Percentiles rank a stretch among this genome's conserved stretches.
These are phyloP conservation scores for Emys orbicularis DNA, from an alignment of 2,797 vertebrate species.

Conservation along the genomic window DNA sequence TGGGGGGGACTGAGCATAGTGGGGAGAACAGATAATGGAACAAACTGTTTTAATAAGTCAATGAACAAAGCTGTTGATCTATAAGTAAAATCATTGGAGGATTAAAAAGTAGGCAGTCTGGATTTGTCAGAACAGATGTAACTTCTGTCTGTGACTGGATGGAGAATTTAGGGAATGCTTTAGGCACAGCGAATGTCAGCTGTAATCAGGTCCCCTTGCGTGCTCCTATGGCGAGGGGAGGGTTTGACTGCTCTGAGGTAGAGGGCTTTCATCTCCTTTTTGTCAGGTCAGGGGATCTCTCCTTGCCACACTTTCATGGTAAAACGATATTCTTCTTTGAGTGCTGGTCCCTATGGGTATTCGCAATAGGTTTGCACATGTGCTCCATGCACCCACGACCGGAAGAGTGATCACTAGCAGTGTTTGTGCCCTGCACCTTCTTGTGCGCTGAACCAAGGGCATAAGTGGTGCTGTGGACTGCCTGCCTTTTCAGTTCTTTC, in stretches of 20 bases:
- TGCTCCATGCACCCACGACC: too few species aligned
- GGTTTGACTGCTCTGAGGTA: not conserved
- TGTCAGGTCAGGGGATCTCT: not conserved
- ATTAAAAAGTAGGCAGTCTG: conserved; percentile 25
- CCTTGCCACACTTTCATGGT: too few species aligned
- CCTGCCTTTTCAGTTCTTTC: too few species aligned
- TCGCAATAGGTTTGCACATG: too few species aligned
- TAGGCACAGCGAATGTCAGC: not conserved
- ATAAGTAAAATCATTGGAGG: conserved; percentile 10
- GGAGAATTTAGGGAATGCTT: not conserved
- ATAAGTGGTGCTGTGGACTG: too few species aligned
- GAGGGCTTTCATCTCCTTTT: not conserved
- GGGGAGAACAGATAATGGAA: not conserved
- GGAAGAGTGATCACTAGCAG: too few species aligned
- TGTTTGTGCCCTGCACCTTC: too few species aligned
- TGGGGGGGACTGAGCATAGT: not conserved
- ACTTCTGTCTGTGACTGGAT: not conserved
- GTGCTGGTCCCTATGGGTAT: too few species aligned
- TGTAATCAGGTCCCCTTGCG: too few species aligned
- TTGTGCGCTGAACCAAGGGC: too few species aligned
- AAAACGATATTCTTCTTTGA: too few species aligned
- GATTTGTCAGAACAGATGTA: conserved; percentile 41
- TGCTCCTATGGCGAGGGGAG: not conserved
- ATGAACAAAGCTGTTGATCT: not conserved
- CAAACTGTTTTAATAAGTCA: not conserved